Evolutionary conservation across 1,140 invertebrate genomes (phyloP).

Genomic region (Dinoponera quadriceps): DNA sequence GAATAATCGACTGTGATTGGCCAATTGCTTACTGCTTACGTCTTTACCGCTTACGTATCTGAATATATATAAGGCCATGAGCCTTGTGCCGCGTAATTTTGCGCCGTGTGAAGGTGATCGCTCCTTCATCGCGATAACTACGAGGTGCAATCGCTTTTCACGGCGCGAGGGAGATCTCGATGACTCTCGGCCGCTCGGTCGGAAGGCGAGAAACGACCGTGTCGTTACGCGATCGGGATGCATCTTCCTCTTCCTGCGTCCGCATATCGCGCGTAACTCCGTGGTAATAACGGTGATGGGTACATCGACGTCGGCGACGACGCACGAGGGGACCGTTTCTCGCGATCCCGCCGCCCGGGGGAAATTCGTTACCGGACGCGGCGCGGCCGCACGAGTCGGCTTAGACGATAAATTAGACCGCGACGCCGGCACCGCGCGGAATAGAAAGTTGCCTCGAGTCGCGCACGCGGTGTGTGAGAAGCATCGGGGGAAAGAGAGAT

Average conservation of each 20-base stretch:
- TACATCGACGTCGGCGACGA: neutral
- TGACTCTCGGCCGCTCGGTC: neutral
- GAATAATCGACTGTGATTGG: too few relatives aligned
- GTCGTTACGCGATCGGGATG: constrained; percentile 42
- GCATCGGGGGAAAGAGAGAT: constrained; percentile 39
- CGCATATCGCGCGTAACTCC: constrained; percentile 3
- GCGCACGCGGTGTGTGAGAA: constrained; percentile 15
- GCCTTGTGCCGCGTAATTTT: neutral
- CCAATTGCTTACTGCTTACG: too few relatives aligned
- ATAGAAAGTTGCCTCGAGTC: constrained; percentile 75
- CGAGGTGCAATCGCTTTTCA: neutral
- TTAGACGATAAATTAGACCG: constrained; percentile 73
- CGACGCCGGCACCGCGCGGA: constrained; percentile 52
- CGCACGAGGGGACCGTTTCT: constrained; percentile 20
- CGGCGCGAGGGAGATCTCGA: neutral
- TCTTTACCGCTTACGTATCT: too few relatives aligned
- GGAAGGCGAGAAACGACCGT: constrained; percentile 7
- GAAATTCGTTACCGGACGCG: constrained; percentile 23
- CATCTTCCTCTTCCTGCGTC: constrained; percentile 47
- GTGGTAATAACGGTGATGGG: neutral
- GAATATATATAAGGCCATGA: too few relatives aligned
- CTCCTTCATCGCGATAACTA: neutral
- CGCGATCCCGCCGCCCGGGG: constrained; percentile 9
- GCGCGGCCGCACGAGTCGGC: constrained; percentile 22
- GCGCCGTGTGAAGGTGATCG: too few relatives aligned